Base-by-base conservation (phyloP, 2,888 invertebrate species). In the Eristalinus aeneus region DNA sequence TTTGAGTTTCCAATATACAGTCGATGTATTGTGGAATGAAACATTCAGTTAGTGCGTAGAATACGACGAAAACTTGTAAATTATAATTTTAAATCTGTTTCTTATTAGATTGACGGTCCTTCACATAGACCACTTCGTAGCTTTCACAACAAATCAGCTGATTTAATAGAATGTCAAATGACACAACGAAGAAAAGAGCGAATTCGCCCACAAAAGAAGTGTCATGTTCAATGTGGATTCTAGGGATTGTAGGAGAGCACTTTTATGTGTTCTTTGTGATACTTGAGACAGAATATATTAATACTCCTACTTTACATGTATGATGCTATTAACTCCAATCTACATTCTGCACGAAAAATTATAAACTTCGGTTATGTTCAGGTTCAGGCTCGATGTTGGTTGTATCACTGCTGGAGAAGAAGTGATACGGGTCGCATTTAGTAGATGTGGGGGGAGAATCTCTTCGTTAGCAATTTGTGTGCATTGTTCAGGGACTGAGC, bases 131-230 rank as follows among this genome's bases (percentile, higher is more conserved):
- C 81, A 86, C 85, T 81, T 86, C 72, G 85, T 81, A 77, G 85
- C 81, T 76, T 84, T 85, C 81, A 85, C 81, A 85, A 77, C 81
- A 81, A 73, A 81, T 86, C 85, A 86, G 85, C 85, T 86, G 85
- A 86, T 76, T 53, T 9, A 32, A 34, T 0, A 32, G 67, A 79
- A 31, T 75, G 61, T 56, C 75, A 75, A 20, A 20, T 2, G 36
- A n/a, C 32, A 73, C 10, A 31, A 39, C 8, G 5, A 1, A 20
- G 20, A 3, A 27, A 34, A 12, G 31, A 11, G n/a, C 60, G 27
- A 61, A 27, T 56, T 68, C 75, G 61, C 67, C 10, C n/a, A 4
- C 34, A 1, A 46, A 8, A 8, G 16, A n/a, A 46, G 16, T 46
- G 46, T 46, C 46, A 46, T 46, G 1, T 8, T 46, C 39, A 4